Conservation (phyloP, 2,113 vertebrate genomes). For the Chloroceryle aenea region DNA sequence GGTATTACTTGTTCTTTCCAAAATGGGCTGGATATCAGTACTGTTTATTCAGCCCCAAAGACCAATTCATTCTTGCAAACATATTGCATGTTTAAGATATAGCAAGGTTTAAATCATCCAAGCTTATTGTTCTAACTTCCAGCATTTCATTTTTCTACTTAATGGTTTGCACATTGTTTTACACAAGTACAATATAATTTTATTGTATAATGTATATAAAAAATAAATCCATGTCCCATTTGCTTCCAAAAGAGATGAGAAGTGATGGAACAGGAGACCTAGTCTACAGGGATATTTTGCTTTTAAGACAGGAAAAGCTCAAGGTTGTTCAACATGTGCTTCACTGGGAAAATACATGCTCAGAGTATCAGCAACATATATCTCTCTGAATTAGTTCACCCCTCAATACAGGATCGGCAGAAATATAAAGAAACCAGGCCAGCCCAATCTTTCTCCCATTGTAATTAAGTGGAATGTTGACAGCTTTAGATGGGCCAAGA, state of each 20-base stretch:
- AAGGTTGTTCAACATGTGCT: neutral
- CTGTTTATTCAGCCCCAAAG: conserved; percentile 59
- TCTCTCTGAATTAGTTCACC: neutral
- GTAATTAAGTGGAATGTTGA: neutral
- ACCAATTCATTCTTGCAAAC: conserved; percentile 60
- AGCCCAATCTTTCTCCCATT: neutral
- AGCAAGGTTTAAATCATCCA: conserved; percentile 52
- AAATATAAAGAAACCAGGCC: neutral
- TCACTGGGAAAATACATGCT: neutral
- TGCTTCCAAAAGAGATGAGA: conserved; percentile 15
- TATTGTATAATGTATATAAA: neutral
- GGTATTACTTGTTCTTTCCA: conserved; percentile 56
- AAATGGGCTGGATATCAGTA: conserved; percentile 8
- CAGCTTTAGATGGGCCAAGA: neutral
- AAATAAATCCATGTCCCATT: neutral
- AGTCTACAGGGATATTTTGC: neutral
- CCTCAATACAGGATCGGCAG: neutral
- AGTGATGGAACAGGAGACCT: neutral
- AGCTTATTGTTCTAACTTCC: conserved; percentile 53
- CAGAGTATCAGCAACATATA: neutral
- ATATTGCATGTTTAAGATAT: conserved; percentile 55
- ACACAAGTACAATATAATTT: conserved; percentile 27
- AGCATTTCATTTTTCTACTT: conserved; percentile 48
- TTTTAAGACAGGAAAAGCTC: neutral
- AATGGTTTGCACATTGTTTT: conserved; percentile 61